phyloP scores from a whole-genome alignment of 2,888 invertebrate genomes.

The Ptychoptera albimana region DNA sequence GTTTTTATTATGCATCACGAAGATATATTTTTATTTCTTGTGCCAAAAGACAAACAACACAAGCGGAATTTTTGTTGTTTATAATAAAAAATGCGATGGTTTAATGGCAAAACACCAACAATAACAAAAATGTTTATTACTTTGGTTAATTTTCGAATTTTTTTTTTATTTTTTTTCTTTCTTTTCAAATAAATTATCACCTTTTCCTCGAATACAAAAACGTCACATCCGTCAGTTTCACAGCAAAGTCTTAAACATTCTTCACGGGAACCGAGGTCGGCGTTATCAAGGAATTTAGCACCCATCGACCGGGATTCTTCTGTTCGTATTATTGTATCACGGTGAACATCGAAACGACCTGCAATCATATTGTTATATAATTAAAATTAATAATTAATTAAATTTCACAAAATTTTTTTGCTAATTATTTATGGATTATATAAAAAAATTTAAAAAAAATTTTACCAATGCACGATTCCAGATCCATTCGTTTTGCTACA shows the following conservation, averaged over 20 bases:
- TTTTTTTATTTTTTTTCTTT: too few species aligned
- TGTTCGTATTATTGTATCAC: conserved; percentile 79
- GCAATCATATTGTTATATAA: conserved; percentile 1
- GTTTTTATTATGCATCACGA: too few species aligned
- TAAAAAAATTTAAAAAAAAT: too few species aligned
- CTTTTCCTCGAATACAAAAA: conserved; percentile 86
- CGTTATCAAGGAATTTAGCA: conserved; percentile 73
- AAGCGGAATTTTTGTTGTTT: too few species aligned
- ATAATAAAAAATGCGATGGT: too few species aligned
- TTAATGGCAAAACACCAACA: too few species aligned
- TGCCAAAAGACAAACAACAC: too few species aligned
- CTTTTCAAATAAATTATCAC: conserved; percentile 27
- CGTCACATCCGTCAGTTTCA: conserved; percentile 73
- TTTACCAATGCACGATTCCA: conserved; percentile 28
- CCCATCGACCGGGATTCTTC: conserved; percentile 80
- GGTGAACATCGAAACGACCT: conserved; percentile 60
- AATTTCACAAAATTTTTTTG: too few species aligned
- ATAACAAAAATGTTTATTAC: too few species aligned
- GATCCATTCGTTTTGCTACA: conserved; percentile 26
- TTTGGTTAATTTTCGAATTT: too few species aligned
- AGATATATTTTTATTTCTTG: too few species aligned
- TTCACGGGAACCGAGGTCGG: conserved; percentile 61
- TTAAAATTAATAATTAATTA: too few species aligned
- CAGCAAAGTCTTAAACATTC: conserved; percentile 80
- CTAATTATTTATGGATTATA: background rate